Evolutionary conservation across 1,140 invertebrate species (phyloP).

Genomic region (Lucilia cuprina): DNA sequence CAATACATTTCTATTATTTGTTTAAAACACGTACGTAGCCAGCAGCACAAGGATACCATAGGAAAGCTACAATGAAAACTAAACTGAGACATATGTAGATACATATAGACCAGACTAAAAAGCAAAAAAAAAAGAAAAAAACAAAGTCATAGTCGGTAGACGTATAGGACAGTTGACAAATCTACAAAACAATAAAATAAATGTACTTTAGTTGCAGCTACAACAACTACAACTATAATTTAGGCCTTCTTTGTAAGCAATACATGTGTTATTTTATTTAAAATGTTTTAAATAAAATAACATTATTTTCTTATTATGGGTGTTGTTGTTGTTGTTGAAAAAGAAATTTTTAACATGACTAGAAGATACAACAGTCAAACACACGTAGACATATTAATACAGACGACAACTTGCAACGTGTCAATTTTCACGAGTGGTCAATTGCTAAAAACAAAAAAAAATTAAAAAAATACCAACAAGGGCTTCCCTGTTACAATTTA

Average conservation of each 20-base stretch:
- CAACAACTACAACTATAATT: background rate
- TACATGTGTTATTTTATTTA: background rate
- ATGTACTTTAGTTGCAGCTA: background rate
- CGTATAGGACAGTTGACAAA: background rate
- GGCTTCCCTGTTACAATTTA: slow-evolving; percentile 9
- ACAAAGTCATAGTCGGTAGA: background rate
- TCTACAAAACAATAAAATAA: background rate
- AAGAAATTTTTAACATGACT: background rate
- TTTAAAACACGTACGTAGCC: background rate
- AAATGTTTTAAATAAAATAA: too few relatives aligned
- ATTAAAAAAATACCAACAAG: background rate
- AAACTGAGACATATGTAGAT: background rate
- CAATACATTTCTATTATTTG: slow-evolving; percentile 12
- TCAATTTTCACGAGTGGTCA: slow-evolving; percentile 34
- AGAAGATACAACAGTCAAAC: background rate
- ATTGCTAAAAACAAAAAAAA: slow-evolving; percentile 1
- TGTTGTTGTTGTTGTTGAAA: background rate
- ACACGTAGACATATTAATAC: background rate
- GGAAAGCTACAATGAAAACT: background rate
- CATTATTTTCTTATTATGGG: too few relatives aligned
- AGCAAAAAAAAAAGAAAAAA: background rate
- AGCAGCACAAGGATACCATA: background rate
- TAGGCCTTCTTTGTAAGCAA: slow-evolving; percentile 11
- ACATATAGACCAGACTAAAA: background rate
- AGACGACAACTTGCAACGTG: slow-evolving; percentile 19